A percentile compares a stretch with the other conserved stretches of the same genome.
Conservation (phyloP, 2,888 invertebrate genomes). For the Ophonus ardosiacus region DNA sequence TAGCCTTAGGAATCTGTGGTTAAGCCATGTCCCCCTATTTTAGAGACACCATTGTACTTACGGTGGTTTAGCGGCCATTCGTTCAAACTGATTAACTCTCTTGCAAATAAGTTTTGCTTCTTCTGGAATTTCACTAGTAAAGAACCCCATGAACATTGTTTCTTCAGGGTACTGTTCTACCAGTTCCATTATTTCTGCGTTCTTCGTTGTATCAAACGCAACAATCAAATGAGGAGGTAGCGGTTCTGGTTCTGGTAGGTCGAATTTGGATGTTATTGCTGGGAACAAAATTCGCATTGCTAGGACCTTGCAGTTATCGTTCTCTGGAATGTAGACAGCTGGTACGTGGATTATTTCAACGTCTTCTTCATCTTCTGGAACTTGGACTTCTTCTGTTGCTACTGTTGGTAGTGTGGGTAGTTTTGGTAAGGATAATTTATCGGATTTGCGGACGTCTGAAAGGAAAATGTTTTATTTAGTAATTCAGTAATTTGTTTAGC, state of each 20-base stretch:
- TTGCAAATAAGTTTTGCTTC: slow-evolving; percentile 82
- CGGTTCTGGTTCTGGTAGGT: slow-evolving; percentile 80
- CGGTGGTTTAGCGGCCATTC: slow-evolving; percentile 77
- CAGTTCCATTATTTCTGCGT: slow-evolving; percentile 79
- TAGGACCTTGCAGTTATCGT: slow-evolving; percentile 72
- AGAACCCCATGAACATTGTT: slow-evolving; percentile 84
- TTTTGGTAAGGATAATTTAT: too few species aligned
- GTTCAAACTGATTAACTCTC: slow-evolving; percentile 80
- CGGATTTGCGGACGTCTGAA: too few species aligned
- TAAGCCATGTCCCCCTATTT: too few species aligned
- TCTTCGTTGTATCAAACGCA: slow-evolving; percentile 83
- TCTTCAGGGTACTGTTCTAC: slow-evolving; percentile 76
- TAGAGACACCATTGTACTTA: slow-evolving; percentile 72
- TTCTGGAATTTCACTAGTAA: slow-evolving; percentile 79
- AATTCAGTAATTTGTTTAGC: too few species aligned
- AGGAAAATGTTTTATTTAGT: too few species aligned
- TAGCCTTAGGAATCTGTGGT: too few species aligned
- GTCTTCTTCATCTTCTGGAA: slow-evolving; percentile 5
- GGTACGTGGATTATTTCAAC: slow-evolving; percentile 64
- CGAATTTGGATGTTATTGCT: slow-evolving; percentile 76
- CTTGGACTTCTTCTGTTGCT: background rate
- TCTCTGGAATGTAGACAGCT: slow-evolving; percentile 75
- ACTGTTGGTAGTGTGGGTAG: too few species aligned
- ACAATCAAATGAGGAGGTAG: slow-evolving; percentile 83
- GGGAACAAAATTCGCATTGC: slow-evolving; percentile 74